Evolutionary conservation across 2,113 vertebrate species (phyloP).

Genomic region (Campylomormyrus tamandua): DNA sequence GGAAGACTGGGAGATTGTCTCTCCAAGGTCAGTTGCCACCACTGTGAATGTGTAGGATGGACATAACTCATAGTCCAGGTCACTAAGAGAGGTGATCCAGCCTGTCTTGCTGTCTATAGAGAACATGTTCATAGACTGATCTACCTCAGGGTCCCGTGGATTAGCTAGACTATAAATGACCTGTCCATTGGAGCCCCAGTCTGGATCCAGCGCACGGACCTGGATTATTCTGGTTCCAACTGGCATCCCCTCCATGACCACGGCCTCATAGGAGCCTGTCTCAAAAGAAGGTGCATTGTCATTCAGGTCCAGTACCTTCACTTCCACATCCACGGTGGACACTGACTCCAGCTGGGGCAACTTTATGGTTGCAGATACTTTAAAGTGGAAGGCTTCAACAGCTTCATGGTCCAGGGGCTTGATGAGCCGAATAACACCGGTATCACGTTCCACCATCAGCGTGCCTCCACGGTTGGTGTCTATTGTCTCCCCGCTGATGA

Average conservation of each 20-base stretch:
- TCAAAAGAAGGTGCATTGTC: conserved; percentile 92
- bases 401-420: conserved; percentile 81
- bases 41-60: conserved; percentile 80
- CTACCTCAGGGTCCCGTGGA: conserved; percentile 54
- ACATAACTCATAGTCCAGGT: conserved; percentile 82
- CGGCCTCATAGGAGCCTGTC: conserved; percentile 73
- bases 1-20: conserved; percentile 75
- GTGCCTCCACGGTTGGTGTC: conserved; percentile 80
- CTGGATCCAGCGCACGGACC: conserved; percentile 78
- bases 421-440: conserved; percentile 76
- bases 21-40: conserved; percentile 84
- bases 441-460: conserved; percentile 82
- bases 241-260: conserved; percentile 93
- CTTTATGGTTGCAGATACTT: conserved; percentile 75
- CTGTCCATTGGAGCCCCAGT: conserved; percentile 89
- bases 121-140: conserved; percentile 64
- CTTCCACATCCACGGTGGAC: conserved; percentile 79
- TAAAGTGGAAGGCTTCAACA: conserved; percentile 76
- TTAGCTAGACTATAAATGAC: conserved; percentile 76
- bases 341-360: conserved; percentile 76
- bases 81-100: conserved; percentile 85
- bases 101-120: conserved; percentile 86
- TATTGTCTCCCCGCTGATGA: conserved; percentile 69
- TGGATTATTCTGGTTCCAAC: conserved; percentile 81
- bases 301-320: conserved; percentile 88